Evolutionary conservation across 2,113 vertebrate species (phyloP).

Genomic region (Lasiurus borealis): DNA sequence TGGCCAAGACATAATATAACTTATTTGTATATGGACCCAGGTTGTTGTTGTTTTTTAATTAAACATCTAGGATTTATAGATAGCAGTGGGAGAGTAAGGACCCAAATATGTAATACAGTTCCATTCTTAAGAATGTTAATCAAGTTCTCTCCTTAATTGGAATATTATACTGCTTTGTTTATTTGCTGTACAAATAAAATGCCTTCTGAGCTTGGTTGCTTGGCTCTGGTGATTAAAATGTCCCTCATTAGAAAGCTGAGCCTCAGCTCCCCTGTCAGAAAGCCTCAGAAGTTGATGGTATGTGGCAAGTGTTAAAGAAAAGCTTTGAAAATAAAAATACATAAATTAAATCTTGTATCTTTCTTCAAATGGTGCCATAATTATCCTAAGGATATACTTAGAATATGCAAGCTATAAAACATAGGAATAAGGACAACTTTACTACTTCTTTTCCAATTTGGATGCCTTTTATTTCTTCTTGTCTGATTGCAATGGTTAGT

Average conservation of each 20-base stretch:
- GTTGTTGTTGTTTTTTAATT: neutral
- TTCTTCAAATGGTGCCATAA: neutral
- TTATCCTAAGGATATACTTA: neutral
- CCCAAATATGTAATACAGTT: conserved; percentile 31
- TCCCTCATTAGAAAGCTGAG: neutral
- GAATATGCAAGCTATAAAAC: neutral
- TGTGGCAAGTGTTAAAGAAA: neutral
- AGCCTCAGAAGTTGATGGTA: neutral
- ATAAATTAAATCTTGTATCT: neutral
- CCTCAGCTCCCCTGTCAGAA: neutral
- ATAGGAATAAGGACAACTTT: neutral
- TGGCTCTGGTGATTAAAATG: neutral
- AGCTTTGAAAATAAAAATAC: neutral
- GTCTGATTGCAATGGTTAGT: too few species aligned
- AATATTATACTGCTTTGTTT: neutral
- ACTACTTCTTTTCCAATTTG: too few species aligned
- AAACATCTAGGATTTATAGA: neutral
- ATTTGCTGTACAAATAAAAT: conserved; percentile 25
- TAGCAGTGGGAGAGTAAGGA: neutral
- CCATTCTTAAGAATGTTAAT: neutral
- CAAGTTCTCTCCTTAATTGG: neutral
- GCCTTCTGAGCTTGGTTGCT: neutral
- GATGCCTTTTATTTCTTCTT: too few species aligned
- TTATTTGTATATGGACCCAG: neutral
- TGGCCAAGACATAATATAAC: neutral